Evolutionary conservation across 2,888 invertebrate genomes (phyloP).

Genomic region (Ligdia adustata): DNA sequence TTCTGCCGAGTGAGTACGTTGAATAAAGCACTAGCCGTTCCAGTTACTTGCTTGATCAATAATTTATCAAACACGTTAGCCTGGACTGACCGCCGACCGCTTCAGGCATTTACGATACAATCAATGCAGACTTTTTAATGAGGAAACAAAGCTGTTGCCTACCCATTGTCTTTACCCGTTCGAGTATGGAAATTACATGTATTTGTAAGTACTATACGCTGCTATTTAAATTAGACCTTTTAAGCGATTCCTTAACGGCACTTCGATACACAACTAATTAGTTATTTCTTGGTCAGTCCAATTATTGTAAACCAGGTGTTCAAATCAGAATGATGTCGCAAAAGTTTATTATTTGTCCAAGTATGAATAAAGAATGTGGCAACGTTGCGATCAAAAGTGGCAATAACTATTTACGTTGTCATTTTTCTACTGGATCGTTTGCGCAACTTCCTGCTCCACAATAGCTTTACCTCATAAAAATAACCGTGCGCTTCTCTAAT

Average conservation of each 20-base stretch:
- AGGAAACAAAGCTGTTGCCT: slow-evolving; percentile 9
- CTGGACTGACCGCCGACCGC: slow-evolving; percentile 30
- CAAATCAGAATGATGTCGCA: not conserved
- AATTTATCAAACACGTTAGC: slow-evolving; percentile 46
- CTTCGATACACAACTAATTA: not conserved
- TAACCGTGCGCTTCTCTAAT: slow-evolving; percentile 20
- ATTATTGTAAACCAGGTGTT: not conserved
- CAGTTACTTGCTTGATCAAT: slow-evolving; percentile 58
- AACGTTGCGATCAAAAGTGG: not conserved
- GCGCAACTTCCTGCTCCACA: slow-evolving; percentile 16
- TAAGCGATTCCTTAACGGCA: not conserved
- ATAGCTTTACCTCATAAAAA: slow-evolving; percentile 12
- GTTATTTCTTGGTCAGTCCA: not conserved
- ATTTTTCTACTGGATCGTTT: slow-evolving; percentile 6
- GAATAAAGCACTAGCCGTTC: slow-evolving; percentile 54
- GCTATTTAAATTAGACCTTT: not conserved
- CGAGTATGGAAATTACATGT: slow-evolving; percentile 3
- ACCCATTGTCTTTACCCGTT: slow-evolving; percentile 12
- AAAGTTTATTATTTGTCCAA: not conserved
- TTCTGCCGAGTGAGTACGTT: slow-evolving; percentile 47
- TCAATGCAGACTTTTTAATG: slow-evolving; percentile 22
- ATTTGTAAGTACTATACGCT: not conserved
- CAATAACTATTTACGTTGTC: not conserved
- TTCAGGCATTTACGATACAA: slow-evolving; percentile 18
- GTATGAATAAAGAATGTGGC: not conserved